Evolutionary conservation across 2,797 vertebrate species (phyloP).

Genomic region (Sparidentex hasta): DNA sequence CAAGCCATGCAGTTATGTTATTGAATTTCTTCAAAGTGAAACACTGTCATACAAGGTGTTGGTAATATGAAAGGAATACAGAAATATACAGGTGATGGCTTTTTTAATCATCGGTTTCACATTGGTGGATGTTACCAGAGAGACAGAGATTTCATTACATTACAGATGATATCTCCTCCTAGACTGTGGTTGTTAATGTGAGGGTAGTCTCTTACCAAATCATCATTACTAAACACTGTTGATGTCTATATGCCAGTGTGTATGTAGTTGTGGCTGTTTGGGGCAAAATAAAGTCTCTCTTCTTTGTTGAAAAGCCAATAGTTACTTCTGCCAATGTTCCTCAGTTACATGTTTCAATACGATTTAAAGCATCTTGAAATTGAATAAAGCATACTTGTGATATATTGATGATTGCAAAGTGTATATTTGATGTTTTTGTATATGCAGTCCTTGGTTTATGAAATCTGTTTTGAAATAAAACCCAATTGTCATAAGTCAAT

Average conservation of each 20-base stretch:
- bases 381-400: not conserved
- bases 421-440: slow-evolving; percentile 14
- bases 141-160: not conserved
- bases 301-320: not conserved
- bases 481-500: not conserved
- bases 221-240: not conserved
- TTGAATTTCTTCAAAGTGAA: not conserved
- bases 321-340: not conserved
- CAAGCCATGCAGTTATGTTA: not conserved
- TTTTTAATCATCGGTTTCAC: not conserved
- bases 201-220: not conserved
- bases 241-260: not conserved
- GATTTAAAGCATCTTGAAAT: slow-evolving; percentile 3
- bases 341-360: not conserved
- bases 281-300: not conserved
- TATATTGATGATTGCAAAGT: slow-evolving; percentile 26
- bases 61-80: not conserved
- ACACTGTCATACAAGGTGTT: not conserved
- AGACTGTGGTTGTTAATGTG: not conserved
- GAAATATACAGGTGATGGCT: not conserved
- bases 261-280: not conserved
- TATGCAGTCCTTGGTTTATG: slow-evolving; percentile 3
- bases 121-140: not conserved
- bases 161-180: too few species aligned
- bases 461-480: slow-evolving; percentile 30